Evolutionary conservation across 2,113 vertebrate species (phyloP).

Genomic region (Varanus komodoensis): DNA sequence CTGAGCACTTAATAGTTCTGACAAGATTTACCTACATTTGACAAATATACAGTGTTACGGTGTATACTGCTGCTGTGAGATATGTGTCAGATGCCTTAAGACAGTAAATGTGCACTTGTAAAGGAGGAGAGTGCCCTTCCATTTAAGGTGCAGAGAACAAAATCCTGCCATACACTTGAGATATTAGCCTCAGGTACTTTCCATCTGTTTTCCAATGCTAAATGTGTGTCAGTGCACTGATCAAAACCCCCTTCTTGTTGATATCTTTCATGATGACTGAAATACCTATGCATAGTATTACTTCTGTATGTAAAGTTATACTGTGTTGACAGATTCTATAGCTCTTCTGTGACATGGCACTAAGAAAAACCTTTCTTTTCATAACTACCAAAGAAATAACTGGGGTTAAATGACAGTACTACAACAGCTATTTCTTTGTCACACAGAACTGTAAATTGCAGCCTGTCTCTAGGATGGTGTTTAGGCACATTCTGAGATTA

Average conservation of each 20-base stretch:
- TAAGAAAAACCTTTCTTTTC: conserved; percentile 59
- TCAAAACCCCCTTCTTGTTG: conserved; percentile 61
- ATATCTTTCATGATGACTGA: conserved; percentile 52
- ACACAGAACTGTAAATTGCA: conserved; percentile 76
- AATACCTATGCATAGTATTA: conserved; percentile 57
- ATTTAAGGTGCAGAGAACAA: not conserved
- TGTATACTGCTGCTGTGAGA: conserved; percentile 16
- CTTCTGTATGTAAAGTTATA: conserved; percentile 73
- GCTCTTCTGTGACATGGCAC: conserved; percentile 67
- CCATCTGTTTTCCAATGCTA: not conserved
- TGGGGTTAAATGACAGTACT: conserved; percentile 77
- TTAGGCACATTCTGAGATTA: conserved; percentile 82
- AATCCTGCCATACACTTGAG: conserved; percentile 5
- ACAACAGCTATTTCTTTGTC: conserved; percentile 76
- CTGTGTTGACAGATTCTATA: conserved; percentile 69
- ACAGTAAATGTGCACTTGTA: not conserved
- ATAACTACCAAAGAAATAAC: conserved; percentile 70
- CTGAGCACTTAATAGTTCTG: conserved; percentile 16
- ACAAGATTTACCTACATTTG: conserved; percentile 16
- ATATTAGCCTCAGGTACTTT: conserved; percentile 12
- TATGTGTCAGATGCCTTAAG: not conserved
- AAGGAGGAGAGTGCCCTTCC: conserved; percentile 18
- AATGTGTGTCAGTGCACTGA: conserved; percentile 56
- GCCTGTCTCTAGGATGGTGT: conserved; percentile 78
- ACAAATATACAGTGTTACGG: conserved; percentile 23